Percentiles rank a stretch among this genome's conserved stretches.
Evolutionary conservation across 2,113 vertebrate genomes (phyloP).

Genomic region (Ameiurus melas): DNA sequence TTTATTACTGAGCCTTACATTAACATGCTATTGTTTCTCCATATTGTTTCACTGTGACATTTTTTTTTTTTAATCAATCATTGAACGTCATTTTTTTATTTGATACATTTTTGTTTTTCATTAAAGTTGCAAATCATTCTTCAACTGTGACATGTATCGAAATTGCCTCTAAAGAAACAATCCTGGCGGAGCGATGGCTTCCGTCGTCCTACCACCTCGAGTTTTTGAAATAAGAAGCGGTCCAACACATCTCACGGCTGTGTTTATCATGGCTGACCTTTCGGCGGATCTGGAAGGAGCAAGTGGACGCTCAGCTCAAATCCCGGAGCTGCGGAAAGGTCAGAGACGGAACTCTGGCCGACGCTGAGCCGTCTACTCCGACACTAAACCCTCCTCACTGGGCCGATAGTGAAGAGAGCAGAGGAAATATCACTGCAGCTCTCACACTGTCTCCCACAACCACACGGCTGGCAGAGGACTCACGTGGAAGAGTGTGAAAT

Average conservation of each 20-base stretch:
- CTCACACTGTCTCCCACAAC: not conserved
- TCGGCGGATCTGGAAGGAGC: not conserved
- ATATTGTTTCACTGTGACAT: too few species aligned
- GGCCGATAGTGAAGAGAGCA: not conserved
- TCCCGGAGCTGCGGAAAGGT: not conserved
- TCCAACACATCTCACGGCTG: not conserved
- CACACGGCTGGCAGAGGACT: not conserved
- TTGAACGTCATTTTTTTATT: not conserved
- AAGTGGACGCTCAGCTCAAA: not conserved
- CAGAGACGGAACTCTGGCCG: not conserved
- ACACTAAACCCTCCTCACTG: not conserved
- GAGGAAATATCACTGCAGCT: not conserved
- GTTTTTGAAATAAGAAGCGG: not conserved
- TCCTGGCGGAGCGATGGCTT: not conserved
- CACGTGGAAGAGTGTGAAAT: not conserved
- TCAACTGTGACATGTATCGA: not conserved
- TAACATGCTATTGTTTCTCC: not conserved
- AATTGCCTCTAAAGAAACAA: not conserved
- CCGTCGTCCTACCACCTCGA: not conserved
- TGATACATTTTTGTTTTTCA: not conserved
- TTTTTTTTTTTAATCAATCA: too few species aligned
- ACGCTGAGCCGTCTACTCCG: not conserved
- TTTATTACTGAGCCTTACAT: not conserved
- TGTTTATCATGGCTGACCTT: not conserved
- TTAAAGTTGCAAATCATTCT: not conserved